A percentile compares a stretch with the other conserved stretches of the same genome.
phyloP scores from a whole-genome alignment of 2,113 vertebrate genomes.

The Lota lota region DNA sequence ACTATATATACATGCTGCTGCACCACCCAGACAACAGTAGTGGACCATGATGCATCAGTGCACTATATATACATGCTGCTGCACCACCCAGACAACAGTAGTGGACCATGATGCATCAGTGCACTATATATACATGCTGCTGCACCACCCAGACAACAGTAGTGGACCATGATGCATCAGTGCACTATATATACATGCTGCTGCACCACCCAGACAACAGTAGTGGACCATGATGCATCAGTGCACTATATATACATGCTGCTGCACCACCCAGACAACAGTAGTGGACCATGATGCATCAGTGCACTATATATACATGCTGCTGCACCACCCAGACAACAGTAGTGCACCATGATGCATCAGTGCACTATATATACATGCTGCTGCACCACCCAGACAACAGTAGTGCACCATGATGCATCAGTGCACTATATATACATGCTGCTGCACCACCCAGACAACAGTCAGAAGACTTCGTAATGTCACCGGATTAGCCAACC shows the following conservation, averaged over 20 bases:
- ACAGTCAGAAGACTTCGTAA: conserved; percentile 16
- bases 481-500: conserved; percentile 8
- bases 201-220: conserved; percentile 52
- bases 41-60: conserved; percentile 55
- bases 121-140: conserved; percentile 48
- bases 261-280: conserved; percentile 53
- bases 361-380: conserved; percentile 48
- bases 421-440: conserved; percentile 47
- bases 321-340: conserved; percentile 53
- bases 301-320: conserved; percentile 48
- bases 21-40: conserved; percentile 46
- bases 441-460: conserved; percentile 50
- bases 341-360: conserved; percentile 49
- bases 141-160: conserved; percentile 51
- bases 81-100: conserved; percentile 48
- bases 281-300: conserved; percentile 49
- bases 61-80: conserved; percentile 48
- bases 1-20: conserved; percentile 49
- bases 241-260: conserved; percentile 49
- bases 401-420: conserved; percentile 51
- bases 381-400: conserved; percentile 52
- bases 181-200: conserved; percentile 48
- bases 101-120: conserved; percentile 53
- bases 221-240: conserved; percentile 49
- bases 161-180: conserved; percentile 51